Evolutionary conservation across 2,888 invertebrate genomes (phyloP), one percentile per base, ranked within the genome.

Genomic region (Ephialtes manifestator): DNA sequence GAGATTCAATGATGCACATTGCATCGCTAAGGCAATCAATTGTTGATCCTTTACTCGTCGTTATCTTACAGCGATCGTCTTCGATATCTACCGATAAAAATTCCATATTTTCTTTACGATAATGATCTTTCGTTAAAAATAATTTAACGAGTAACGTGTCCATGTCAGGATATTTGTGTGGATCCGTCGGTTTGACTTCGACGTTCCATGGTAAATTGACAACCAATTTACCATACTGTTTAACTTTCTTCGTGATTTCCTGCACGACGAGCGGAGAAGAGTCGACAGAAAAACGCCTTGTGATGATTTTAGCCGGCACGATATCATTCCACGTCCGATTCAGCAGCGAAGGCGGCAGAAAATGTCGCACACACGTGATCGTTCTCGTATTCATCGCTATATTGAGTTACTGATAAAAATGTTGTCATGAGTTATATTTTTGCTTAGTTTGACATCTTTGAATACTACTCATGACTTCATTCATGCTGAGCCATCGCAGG

Each of bases 161-260:
- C 88, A 87, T 87, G 74, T 89, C 76, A 4, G 89, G 88, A 86
- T 87, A 89, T n/a, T 85, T 77, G 65, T 89, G 88, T 39, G 88
- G 87, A 83, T 88, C 87, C 55, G 87, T 89, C 28, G 89, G 81
- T 58, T 84, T 86, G 18, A 89, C 70, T 51, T 87, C 84, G 8
- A 89, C 88, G 75, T 87, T 85, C 68, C 83, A 89, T 46, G 89
- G 88, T 28, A 89, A 77, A 58, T 89, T 70, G 84, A 89, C 68
- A 10, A 82, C 58, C 70, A 89, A 83, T 80, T 85, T 89, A 11
- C 89, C 89, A 53, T 89, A 89, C 11, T 85, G 84, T 71, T 87
- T 83, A 0, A 89, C 87, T 68, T 60, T 88, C 68, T 81, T 87
- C 7, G 67, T 48, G 10, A 87, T 84, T 51, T 83, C 75, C 39